Conservation (phyloP, 2,113 vertebrate species). For the Meriones unguiculatus region DNA sequence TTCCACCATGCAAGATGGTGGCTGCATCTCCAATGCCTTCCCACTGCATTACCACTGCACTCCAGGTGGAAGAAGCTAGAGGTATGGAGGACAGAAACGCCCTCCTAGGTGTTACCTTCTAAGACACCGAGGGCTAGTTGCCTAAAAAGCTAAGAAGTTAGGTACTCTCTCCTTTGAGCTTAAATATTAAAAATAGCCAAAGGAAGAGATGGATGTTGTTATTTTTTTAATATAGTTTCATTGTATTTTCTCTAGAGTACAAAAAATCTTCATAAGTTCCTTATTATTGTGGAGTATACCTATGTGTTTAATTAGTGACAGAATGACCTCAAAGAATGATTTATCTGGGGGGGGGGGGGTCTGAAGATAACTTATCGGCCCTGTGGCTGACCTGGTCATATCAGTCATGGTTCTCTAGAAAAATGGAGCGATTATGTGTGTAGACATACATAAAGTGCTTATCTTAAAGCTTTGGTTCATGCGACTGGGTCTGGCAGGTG, state of each 20-base stretch:
- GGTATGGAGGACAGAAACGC: background rate
- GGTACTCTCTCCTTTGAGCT: background rate
- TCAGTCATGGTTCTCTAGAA: conserved; percentile 8
- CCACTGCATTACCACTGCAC: background rate
- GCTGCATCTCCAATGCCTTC: background rate
- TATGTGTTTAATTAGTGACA: background rate
- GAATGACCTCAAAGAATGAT: background rate
- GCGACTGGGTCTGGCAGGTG: background rate
- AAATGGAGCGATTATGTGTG: background rate
- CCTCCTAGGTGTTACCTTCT: background rate
- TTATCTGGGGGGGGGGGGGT: background rate
- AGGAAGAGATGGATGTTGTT: background rate
- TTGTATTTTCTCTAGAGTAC: background rate
- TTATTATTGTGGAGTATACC: background rate
- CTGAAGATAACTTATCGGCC: background rate
- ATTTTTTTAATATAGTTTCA: background rate
- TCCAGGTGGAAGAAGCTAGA: background rate
- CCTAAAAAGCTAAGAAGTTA: background rate
- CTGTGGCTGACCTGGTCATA: background rate
- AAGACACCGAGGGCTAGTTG: background rate
- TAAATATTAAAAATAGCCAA: background rate
- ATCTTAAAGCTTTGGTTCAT: background rate
- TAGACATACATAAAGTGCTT: background rate
- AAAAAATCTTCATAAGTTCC: background rate
- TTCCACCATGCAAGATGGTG: background rate